Evolutionary conservation across 2,797 vertebrate genomes (phyloP).

Genomic region (Zalophus californianus): DNA sequence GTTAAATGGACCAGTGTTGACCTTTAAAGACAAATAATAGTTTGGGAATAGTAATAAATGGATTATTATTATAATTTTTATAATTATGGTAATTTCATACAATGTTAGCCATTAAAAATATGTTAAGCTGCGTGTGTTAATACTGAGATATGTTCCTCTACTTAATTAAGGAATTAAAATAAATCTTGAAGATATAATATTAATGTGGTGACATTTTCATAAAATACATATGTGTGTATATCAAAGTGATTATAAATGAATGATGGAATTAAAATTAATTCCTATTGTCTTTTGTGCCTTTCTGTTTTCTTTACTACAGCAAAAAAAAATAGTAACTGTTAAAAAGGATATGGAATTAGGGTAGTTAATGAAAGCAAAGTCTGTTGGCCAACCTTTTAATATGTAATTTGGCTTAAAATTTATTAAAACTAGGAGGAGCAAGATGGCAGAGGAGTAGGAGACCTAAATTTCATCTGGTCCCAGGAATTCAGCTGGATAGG

Average conservation of each 20-base stretch:
- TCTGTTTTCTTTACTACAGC: not conserved
- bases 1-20: not conserved
- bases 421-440: not conserved
- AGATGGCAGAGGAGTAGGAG: too few species aligned
- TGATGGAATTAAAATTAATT: not conserved
- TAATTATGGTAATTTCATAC: not conserved
- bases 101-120: not conserved
- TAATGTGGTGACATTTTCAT: not conserved
- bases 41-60: not conserved
- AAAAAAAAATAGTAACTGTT: not conserved
- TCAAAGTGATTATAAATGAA: not conserved
- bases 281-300: not conserved
- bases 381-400: not conserved
- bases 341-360: not conserved
- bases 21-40: not conserved
- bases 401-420: not conserved
- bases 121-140: not conserved
- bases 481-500: too few species aligned
- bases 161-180: not conserved
- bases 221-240: not conserved
- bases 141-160: not conserved
- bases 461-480: too few species aligned
- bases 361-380: not conserved
- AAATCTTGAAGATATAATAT: not conserved
- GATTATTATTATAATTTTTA: not conserved